Base-by-base conservation (phyloP, 2,113 vertebrate species). In the Heliornis fulica region DNA sequence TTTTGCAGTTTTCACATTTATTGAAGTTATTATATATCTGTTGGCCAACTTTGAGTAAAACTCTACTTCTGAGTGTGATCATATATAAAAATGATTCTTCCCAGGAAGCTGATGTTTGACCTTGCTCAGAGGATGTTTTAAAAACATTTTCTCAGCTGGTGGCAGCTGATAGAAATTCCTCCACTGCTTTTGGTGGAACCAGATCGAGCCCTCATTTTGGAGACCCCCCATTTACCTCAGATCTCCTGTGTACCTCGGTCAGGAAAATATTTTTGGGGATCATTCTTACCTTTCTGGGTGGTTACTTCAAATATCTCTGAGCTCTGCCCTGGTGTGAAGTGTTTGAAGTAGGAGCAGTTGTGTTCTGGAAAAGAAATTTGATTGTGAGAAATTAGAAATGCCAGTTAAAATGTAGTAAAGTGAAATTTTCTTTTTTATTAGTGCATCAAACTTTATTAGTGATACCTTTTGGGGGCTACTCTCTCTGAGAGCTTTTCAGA, bases 341-440 rank as follows among this genome's bases (percentile, higher is more conserved):
- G 99, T 79, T 98, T 98, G 97, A 99, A 99, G 97, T 99, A 99
- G 23, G 99, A 98, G 94, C 99, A 99, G 98, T 98, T 99, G 93
- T 98, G 97, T n/a, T 98, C 99, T 99, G 98, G 72, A 91, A 79
- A 53, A 32, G 22, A 56, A 38, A 81, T n/a, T 29, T 6, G 15
- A 46, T 78, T 70, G 25, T 28, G 10, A 50, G 51, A 7, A 3
- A 56, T 48, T 66, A 59, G 86, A 72, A 94, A 32, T 19, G 9
- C 59, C 59, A 25, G 61, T 36, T 65, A 71, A 84, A 79, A 53
- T 11, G 16, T 2, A 29, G 50, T 21, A 74, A 80, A 91, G 51
- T 7, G 8, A 38, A 69, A 40, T 80, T 70, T n/a, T 82, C 31
- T 12, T 61, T 72, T 84, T 69, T 69, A 66, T 23, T 50, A 36